Base-by-base conservation (phyloP, 1,140 invertebrate species). In the Muscidifurax raptorellus region DNA sequence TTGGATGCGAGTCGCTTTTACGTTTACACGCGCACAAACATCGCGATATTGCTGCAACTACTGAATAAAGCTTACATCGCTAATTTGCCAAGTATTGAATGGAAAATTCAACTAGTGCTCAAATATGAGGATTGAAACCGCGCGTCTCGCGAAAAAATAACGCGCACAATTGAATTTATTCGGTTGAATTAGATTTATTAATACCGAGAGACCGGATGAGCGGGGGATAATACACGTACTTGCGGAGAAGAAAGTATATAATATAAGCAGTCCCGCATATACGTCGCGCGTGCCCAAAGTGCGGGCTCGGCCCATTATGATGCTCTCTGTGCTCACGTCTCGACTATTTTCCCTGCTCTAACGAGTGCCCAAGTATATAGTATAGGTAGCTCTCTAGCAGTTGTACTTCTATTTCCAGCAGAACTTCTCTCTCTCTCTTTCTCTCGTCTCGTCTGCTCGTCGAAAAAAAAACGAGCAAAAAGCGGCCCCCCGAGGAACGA, bases 371-470 rank as follows among this genome's bases (percentile, higher is more conserved):
- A 18, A 67, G 47, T 76, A 27, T 75, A 52, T 1, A 59, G 52
- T 22, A 22, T 47, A 27, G n/a, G 66, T 28, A 28, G 5, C 36
- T 76, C 36, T 76, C 36, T 28, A 15, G 75, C 4, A 67, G 59
- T 36, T 77, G 69, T 74, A 83, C 59, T 69, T 77, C 82, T 69
- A 69, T 83, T 72, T 79, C 75, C 22, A 66, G 74, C 75, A 25
- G 69, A 59, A 25, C 47, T 28, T 25, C n/a, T 3, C 2, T 36
- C 74, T 15, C 18, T 13, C 9, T 44, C 67, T 71, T 18, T 40
- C 30, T 74, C 71, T 74, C 30, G 27, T 32, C 30, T 36, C 32
- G 71, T 10, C 30, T 18, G 66, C 69, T 10, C 9, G 69, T n/a
- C n/a, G n/a, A 7, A 3, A 36, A 74, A 40, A 74, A 74, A 74